These are phyloP conservation scores for Steromphala cineraria DNA, from an alignment of 2,888 invertebrate species.

Conservation along the genomic window DNA sequence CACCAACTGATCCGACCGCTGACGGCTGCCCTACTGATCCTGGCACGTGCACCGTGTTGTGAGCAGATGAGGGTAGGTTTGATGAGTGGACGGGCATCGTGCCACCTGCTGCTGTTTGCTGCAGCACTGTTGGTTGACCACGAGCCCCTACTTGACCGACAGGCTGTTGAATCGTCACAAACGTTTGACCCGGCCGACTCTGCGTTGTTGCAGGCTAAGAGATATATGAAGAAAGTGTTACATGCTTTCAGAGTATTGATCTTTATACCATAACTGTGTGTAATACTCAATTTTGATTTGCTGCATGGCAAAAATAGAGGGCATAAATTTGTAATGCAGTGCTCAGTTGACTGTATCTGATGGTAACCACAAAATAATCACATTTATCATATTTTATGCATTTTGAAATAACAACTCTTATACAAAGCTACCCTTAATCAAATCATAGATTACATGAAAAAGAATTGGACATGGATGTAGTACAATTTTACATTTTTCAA, in stretches of 20 bases:
- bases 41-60: constrained; percentile 10
- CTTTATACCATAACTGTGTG: no score
- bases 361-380: no score
- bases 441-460: no score
- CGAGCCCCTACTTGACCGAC: constrained; percentile 1
- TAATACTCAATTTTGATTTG: no score
- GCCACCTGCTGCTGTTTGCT: background rate
- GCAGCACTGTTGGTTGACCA: constrained; percentile 7
- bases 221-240: background rate
- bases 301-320: no score
- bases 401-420: no score
- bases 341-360: no score
- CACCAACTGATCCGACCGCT: constrained; percentile 24
- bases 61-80: background rate
- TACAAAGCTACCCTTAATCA: no score
- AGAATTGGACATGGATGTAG: no score
- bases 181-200: background rate
- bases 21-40: constrained; percentile 33
- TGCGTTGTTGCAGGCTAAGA: constrained; percentile 18
- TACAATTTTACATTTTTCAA: no score
- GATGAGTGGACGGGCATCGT: background rate
- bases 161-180: background rate
- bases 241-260: background rate
- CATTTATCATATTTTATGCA: no score
- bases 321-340: no score